Base-by-base conservation (phyloP, 2,888 invertebrate species). In the Ennomos erosarius region DNA sequence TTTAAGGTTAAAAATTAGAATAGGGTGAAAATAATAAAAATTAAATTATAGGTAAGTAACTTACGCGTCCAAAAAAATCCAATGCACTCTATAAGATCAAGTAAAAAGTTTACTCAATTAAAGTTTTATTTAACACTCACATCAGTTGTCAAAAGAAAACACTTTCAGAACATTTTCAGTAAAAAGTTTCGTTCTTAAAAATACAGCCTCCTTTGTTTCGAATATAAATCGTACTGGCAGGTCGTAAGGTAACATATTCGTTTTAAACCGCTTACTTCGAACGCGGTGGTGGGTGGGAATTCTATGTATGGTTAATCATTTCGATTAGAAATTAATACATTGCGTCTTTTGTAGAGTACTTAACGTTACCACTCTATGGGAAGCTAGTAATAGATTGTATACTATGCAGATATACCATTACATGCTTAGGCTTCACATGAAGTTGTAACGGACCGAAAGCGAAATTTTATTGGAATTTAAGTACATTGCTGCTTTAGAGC, bases 191-290 rank as follows among this genome's bases (percentile, higher is more conserved):
- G 50, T 38, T 8, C 13, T 48, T 43, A 43, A 59, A 34, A 36
- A 65, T 37, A 55, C 69, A 64, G 53, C 66, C 64, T 68, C 45
- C 60, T 63, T 26, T 61, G 53, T 49, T 56, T 50, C 13, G 40
- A 55, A 52, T 55, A 45, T 39, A 40, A 73, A 70, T 71, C 69
- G 68, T 68, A 86, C 86, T 86, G 85, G 78, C 81, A 66, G 75
- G 70, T 60, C 61, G 50, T 55, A 63, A 64, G 66, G 59, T 65
- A 67, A 63, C 60, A 73, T 81, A 79, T 79, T 77, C 76, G 73
- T 82, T 85, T 70, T 85, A 84, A 81, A 79, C 73, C 39, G 50
- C 10, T 10, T 12, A 38, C 43, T 54, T 45, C 13, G 33, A 38
- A 52, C 36, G 55, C 38, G 11, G 48, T 55, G 56, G 66, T 59